Conservation (phyloP, 2,888 invertebrate species). For the Meteorus cinctellus region DNA sequence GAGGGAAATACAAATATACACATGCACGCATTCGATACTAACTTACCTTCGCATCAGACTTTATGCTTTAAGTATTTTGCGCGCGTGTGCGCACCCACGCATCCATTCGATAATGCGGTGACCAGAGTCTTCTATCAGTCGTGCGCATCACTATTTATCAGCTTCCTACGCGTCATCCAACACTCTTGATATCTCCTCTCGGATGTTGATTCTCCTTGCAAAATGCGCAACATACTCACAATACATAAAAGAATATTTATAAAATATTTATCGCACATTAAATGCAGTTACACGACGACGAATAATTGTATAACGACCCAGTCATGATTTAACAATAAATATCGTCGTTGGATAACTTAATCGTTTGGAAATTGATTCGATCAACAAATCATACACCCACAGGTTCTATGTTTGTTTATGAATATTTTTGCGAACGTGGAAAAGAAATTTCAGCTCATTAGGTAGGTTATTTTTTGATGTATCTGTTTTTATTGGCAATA, state of each 20-base stretch:
- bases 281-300: neutral
- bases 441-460: too few relatives aligned
- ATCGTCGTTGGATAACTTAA: too few relatives aligned
- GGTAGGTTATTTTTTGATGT: neutral
- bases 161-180: conserved; percentile 1
- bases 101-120: conserved; percentile 52
- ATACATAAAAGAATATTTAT: neutral
- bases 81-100: conserved; percentile 57
- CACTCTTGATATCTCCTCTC: neutral
- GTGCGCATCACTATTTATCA: conserved; percentile 30
- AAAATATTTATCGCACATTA: neutral
- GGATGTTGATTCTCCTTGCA: neutral
- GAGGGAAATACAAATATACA: neutral
- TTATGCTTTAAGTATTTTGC: conserved; percentile 47
- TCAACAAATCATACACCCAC: too few relatives aligned
- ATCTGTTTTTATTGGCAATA: neutral
- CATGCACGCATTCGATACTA: neutral
- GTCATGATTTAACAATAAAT: too few relatives aligned
- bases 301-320: neutral
- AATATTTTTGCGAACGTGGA: too few relatives aligned
- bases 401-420: too few relatives aligned
- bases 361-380: too few relatives aligned
- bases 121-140: conserved; percentile 43
- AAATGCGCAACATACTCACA: neutral
- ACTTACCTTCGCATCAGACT: neutral